Percentiles rank a stretch among this genome's conserved stretches.
phyloP scores from a whole-genome alignment of 2,888 invertebrate species.

The Diaperis boleti region DNA sequence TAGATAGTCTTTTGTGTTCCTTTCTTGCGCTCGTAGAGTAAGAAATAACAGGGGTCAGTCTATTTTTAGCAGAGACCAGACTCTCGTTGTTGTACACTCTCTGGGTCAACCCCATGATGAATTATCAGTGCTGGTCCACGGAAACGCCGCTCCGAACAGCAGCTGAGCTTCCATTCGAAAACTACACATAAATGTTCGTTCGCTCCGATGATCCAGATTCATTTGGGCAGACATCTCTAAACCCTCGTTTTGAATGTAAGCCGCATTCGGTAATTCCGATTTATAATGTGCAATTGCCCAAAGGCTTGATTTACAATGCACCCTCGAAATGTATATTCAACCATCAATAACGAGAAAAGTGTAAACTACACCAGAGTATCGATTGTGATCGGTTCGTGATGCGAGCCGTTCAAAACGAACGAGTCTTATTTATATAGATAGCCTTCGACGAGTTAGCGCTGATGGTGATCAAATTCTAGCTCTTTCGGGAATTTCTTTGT shows the following conservation, averaged over 20 bases:
- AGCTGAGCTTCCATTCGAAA: conserved; percentile 28
- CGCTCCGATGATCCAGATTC: conserved; percentile 19
- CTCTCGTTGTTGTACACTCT: too few species aligned
- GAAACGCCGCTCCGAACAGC: conserved; percentile 41
- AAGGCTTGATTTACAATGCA: conserved; percentile 33
- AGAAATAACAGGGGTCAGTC: too few species aligned
- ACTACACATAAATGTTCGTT: background rate
- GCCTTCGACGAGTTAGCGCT: conserved; percentile 7
- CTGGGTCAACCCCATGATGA: conserved; percentile 49
- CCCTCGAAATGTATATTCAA: background rate
- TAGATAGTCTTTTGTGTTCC: too few species aligned
- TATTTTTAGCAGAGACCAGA: too few species aligned
- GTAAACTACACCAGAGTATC: background rate
- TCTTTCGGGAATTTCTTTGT: conserved; percentile 16
- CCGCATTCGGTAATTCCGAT: conserved; percentile 15
- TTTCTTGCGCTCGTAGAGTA: too few species aligned
- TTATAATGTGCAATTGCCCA: conserved; percentile 31
- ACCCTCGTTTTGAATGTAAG: conserved; percentile 15
- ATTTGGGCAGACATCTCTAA: conserved; percentile 11
- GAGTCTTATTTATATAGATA: conserved; percentile 12
- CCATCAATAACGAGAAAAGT: background rate
- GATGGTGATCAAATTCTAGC: conserved; percentile 19
- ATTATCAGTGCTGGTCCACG: conserved; percentile 53
- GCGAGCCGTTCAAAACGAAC: background rate
- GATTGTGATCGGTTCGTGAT: background rate